Base-by-base conservation (phyloP, 2,113 vertebrate genomes). In the Dissostichus mawsoni region DNA sequence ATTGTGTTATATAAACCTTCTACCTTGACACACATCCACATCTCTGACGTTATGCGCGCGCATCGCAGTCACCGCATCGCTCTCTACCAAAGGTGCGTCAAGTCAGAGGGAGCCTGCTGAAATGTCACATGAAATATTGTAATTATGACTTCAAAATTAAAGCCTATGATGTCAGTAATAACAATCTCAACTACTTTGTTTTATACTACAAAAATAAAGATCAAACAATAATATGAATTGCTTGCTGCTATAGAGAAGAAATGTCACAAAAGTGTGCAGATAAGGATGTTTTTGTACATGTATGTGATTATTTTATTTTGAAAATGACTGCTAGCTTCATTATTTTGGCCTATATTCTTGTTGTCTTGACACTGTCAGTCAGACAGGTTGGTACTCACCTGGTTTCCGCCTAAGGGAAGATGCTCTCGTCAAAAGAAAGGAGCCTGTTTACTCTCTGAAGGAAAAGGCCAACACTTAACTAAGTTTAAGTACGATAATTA, bases 11-110 rank as follows among this genome's bases (percentile, higher is more conserved):
- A 11, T 14, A 36, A 47, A 36, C 17, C 69, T 16, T 29, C 8
- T 5, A 7, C 0, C 45, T 18, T 86, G 17, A 82, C 51, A 0
- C 53, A 69, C 45, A n/a, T 36, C 61, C 55, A 66, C 44, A 0
- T 1, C 78, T 68, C 77, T 91, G 86, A 90, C 90, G 90, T 81
- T 80, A 71, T 89, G 89, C 82, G 84, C 80, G 87, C 90, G 85
- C 83, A 76, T 45, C 83, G 73, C 91, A 53, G 68, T 14, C 63
- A n/a, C 86, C 64, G 71, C 90, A 79, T 78, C 82, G 56, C n/a
- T 69, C 51, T 11, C 62, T n/a, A 23, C 72, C 6, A 4, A 62
- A 63, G 68, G 59, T 56, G 68, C 57, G 72, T 88, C 82, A 84
- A 90, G 87, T 55, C 59, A 25, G 50, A 80, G 5, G 16, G 33